phyloP scores from a whole-genome alignment of 2,113 vertebrate species.

The Bettongia penicillata region DNA sequence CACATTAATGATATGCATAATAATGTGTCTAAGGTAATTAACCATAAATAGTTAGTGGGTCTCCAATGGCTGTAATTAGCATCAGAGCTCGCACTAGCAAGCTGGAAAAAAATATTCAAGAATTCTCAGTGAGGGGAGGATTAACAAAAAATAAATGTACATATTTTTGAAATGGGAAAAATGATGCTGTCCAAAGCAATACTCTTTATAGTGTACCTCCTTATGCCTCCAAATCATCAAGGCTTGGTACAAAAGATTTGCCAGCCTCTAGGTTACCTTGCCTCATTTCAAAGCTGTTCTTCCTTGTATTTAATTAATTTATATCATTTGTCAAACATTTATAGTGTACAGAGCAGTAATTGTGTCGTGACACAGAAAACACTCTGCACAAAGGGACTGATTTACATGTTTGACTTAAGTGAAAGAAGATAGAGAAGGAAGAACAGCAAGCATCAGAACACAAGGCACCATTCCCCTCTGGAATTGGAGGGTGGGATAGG shows the following conservation, averaged over 20 bases:
- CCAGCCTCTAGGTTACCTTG: neutral
- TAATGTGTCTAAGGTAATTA: neutral
- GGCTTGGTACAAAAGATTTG: neutral
- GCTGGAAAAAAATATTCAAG: neutral
- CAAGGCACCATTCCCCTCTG: neutral
- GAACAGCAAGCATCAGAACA: neutral
- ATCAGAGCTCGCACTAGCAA: neutral
- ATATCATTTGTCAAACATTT: neutral
- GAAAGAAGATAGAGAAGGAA: neutral
- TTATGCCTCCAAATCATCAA: neutral
- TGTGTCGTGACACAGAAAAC: neutral
- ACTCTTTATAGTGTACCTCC: neutral
- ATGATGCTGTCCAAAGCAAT: neutral
- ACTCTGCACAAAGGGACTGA: neutral
- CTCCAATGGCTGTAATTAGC: neutral
- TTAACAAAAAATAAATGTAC: neutral
- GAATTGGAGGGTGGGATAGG: neutral
- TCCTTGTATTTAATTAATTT: neutral
- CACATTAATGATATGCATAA: neutral
- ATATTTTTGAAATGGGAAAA: neutral
- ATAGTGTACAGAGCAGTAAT: neutral
- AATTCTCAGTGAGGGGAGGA: neutral
- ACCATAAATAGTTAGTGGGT: neutral
- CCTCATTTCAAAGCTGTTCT: neutral
- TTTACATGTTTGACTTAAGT: neutral